phyloP scores from a whole-genome alignment of 2,113 vertebrate species.

The Erinaceus europaeus region DNA sequence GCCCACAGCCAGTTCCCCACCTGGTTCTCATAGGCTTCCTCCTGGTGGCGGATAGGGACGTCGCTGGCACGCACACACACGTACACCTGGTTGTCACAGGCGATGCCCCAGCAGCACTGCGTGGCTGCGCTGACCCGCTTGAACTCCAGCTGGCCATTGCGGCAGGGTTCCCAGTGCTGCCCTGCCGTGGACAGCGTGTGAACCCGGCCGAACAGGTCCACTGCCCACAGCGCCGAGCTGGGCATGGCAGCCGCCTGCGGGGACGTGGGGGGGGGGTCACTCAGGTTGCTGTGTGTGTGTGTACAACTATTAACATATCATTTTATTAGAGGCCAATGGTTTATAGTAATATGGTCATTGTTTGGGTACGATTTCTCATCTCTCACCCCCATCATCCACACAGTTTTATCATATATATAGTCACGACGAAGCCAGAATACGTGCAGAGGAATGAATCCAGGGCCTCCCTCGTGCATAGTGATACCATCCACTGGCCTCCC shows the following conservation, averaged over 20 bases:
- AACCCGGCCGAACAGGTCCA: conserved; percentile 93
- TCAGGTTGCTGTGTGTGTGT: too few species aligned
- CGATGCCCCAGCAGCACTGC: conserved; percentile 96
- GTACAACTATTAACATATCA: too few species aligned
- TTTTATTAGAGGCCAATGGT: too few species aligned
- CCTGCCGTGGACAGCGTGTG: conserved; percentile 91
- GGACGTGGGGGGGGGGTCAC: neutral
- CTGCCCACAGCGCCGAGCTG: conserved; percentile 90
- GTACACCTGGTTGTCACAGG: conserved; percentile 93
- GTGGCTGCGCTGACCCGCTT: conserved; percentile 90
- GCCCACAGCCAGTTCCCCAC: conserved; percentile 71
- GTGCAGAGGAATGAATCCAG: too few species aligned
- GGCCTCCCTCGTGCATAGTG: too few species aligned
- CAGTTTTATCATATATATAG: too few species aligned
- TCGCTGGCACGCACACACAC: conserved; percentile 91
- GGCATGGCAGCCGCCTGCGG: conserved; percentile 84
- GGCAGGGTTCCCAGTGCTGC: conserved; percentile 95
- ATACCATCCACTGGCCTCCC: too few species aligned
- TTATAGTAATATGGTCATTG: too few species aligned
- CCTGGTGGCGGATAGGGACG: conserved; percentile 90
- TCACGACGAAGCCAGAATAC: too few species aligned
- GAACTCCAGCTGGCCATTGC: conserved; percentile 90
- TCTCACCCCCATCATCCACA: too few species aligned
- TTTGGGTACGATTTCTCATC: too few species aligned
- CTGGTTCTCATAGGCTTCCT: conserved; percentile 97